phyloP scores from a whole-genome alignment of 2,797 vertebrate genomes.

The Heterohyrax brucei region DNA sequence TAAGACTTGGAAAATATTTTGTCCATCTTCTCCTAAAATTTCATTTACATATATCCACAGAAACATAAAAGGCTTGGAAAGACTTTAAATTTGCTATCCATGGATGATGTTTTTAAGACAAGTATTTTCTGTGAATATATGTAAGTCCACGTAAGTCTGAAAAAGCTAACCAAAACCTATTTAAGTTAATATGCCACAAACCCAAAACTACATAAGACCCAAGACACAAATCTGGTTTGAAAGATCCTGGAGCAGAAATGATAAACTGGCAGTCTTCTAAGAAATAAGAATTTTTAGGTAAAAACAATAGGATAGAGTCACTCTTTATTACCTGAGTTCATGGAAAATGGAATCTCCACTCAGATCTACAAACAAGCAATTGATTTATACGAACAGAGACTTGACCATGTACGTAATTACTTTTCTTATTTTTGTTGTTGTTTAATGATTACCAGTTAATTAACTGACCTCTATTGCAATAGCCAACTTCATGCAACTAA shows the following conservation, averaged over 20 bases:
- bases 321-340: slow-evolving; percentile 62
- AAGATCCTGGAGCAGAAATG: slow-evolving; percentile 63
- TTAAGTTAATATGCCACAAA: slow-evolving; percentile 76
- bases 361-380: slow-evolving; percentile 75
- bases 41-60: not conserved
- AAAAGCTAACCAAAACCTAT: slow-evolving; percentile 47
- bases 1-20: slow-evolving; percentile 60
- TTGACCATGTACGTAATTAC: slow-evolving; percentile 74
- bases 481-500: slow-evolving; percentile 78
- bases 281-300: slow-evolving; percentile 62
- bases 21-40: slow-evolving; percentile 46
- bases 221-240: slow-evolving; percentile 84
- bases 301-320: slow-evolving; percentile 49
- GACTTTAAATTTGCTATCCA: slow-evolving; percentile 63
- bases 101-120: slow-evolving; percentile 62
- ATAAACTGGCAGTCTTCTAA: slow-evolving; percentile 40
- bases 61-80: slow-evolving; percentile 32
- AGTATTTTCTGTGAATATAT: slow-evolving; percentile 59
- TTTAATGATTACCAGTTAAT: slow-evolving; percentile 91
- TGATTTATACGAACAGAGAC: slow-evolving; percentile 72
- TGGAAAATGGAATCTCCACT: slow-evolving; percentile 68
- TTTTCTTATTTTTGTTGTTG: slow-evolving; percentile 78
- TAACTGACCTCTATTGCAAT: slow-evolving; percentile 87
- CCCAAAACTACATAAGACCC: slow-evolving; percentile 75
- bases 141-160: not conserved